Evolutionary conservation across 1,140 invertebrate species (phyloP), one percentile per base, ranked within the genome.

Genomic region (Temnothorax nylanderi): DNA sequence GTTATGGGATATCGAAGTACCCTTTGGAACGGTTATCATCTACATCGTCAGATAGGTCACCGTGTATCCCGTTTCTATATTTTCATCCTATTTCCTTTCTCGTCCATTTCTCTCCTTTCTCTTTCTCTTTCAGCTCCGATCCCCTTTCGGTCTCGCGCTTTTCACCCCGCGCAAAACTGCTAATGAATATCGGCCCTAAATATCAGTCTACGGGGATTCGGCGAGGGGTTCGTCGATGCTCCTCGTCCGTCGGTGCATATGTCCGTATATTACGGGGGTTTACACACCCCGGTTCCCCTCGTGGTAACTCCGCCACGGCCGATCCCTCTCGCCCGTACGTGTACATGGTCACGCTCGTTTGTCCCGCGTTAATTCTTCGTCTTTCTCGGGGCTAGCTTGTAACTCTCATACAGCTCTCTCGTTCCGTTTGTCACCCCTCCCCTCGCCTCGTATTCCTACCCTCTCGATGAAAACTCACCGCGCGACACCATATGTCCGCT

Each of bases 161-260:
- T 91, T 93, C 93, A 92, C 90, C 92, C 91, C 88, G 90, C 93
- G 93, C 92, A 93, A 94, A 93, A 92, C 92, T 94, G 94, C 94
- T 95, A 95, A 95, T 95, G 95, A 95, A 95, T 95, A 95, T 95
- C 93, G 92, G 94, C 93, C 94, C 94, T 95, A 95, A 95, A 95
- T 94, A 95, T 95, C 94, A 94, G 94, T 94, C 94, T 94, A 72
- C 90, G 91, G 94, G 94, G 95, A 95, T 91, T 85, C 78, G 26
- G 81, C 77, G 86, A 82, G 88, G 86, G 86, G 87, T 78, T 49
- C 56, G 72, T 72, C 54, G 58, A 69, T 87, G 75, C 58, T 26
- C 26, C 26, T 26, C 26, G 26, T n/a, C 71, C 88, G 84, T 75
- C 85, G 91, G 90, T 94, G 93, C 94, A 95, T 95, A 94, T 94